A percentile compares a stretch with the other conserved stretches of the same genome.
phyloP scores from a whole-genome alignment of 2,113 vertebrate genomes.

The Hyperopisus bebe region DNA sequence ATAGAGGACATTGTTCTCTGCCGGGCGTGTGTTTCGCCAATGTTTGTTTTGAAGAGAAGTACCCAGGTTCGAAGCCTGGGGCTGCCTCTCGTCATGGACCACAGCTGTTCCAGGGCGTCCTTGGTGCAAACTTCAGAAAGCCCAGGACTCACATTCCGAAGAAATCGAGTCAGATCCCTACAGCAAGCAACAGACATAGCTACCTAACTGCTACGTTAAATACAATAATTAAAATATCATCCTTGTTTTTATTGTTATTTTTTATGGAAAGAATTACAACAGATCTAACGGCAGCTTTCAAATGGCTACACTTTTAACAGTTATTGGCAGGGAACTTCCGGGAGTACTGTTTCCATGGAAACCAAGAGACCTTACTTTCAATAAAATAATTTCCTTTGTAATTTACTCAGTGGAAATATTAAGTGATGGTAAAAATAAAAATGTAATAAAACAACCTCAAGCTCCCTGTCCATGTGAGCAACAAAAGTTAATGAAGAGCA shows the following conservation, averaged over 20 bases:
- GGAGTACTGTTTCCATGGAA: conserved; percentile 2
- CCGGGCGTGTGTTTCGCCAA: background rate
- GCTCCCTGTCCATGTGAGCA: background rate
- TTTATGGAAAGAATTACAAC: background rate
- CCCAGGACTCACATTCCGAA: background rate
- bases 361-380: background rate
- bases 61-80: conserved; percentile 11
- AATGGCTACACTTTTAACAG: background rate
- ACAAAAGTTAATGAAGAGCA: conserved; percentile 11
- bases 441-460: background rate
- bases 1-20: conserved; percentile 5
- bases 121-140: background rate
- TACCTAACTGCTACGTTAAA: background rate
- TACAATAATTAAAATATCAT: background rate
- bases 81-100: background rate
- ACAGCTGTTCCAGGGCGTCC: conserved; percentile 10
- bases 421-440: conserved; percentile 10
- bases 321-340: background rate
- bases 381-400: conserved; percentile 11
- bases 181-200: background rate
- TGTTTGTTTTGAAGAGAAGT: conserved; percentile 13
- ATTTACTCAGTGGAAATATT: conserved; percentile 14
- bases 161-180: background rate
- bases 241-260: background rate
- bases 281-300: background rate